Evolutionary conservation across 2,797 vertebrate species (phyloP), one percentile per base, ranked within the genome.

Genomic region (Crotalus adamanteus): DNA sequence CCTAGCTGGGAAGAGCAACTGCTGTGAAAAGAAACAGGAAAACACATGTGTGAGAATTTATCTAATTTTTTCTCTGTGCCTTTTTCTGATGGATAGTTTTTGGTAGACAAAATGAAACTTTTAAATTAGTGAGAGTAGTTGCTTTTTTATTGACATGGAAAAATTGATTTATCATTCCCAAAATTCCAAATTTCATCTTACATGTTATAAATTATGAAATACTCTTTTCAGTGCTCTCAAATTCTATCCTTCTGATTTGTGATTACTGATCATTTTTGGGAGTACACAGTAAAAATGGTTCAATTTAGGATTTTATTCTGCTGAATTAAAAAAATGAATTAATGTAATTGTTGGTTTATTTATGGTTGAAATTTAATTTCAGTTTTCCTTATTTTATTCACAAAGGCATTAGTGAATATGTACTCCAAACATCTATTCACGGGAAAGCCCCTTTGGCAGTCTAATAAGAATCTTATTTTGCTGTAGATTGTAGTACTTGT

Each of bases 401-500:
- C 78, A 90, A 86, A 47, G 89, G n/a, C 95, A 94, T 91, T 94
- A 95, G 95, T 96, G 93, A 96, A 96, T 89, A 90, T 94, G 89
- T 83, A 12, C 53, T 87, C 28, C 95, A 28, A 57, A 28, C 42
- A 93, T 90, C 87, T 95, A 93, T 95, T 97, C 96, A 95, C 26
- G 91, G 61, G 93, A 92, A 91, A 91, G 87, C 51, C 91, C 56
- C 92, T 93, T 95, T 94, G 89, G 91, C 83, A 61, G 31, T 88
- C n/a, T 31, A 60, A 91, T 55, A 53, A 89, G 60, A 59, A 86
- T 13, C 69, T 53, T 92, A 57, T 63, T 94, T 93, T 93, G 55
- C 56, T 90, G 91, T 90, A 92, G 91, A 51, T 47, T 87, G 13
- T 95, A 95, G 20, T 93, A 86, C 93, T 92, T 95, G 14, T 93